These are phyloP conservation scores for Limnephilus marmoratus DNA, from an alignment of 2,888 invertebrate genomes.

Conservation along the genomic window DNA sequence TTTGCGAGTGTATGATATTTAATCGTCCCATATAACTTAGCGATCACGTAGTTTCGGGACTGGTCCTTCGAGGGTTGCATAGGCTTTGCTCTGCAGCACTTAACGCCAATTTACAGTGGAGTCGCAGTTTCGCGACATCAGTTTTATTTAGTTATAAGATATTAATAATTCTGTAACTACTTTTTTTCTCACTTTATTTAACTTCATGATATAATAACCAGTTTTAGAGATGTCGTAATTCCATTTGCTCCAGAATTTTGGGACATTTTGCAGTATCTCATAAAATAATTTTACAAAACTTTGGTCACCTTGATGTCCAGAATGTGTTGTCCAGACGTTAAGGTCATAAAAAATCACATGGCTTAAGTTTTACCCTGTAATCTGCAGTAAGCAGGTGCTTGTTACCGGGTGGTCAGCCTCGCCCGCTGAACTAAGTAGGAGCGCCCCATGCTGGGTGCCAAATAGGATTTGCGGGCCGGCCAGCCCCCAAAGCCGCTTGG, in stretches of 20 bases:
- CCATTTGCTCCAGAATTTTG: neutral
- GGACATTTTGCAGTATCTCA: neutral
- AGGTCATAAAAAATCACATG: neutral
- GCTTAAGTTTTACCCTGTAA: neutral
- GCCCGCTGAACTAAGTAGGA: neutral
- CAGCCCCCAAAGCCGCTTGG: conserved; percentile 8
- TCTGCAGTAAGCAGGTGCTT: neutral
- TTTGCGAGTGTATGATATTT: too few relatives aligned
- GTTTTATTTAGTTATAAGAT: too few relatives aligned
- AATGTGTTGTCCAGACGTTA: neutral
- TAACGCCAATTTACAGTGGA: too few relatives aligned
- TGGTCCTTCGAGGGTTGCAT: too few relatives aligned
- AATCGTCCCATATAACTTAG: too few relatives aligned
- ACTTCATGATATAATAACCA: too few relatives aligned
- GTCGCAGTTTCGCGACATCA: too few relatives aligned
- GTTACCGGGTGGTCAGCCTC: neutral
- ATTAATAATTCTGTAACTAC: too few relatives aligned
- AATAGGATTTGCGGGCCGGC: conserved; percentile 41
- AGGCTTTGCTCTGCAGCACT: too few relatives aligned
- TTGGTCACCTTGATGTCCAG: neutral
- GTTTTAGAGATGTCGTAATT: too few relatives aligned
- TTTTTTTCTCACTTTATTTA: too few relatives aligned
- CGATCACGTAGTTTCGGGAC: too few relatives aligned
- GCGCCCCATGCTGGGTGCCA: conserved; percentile 11
- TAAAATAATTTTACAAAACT: neutral